Evolutionary conservation across 2,888 invertebrate species (phyloP).

Genomic region (Alloplasta piceator): DNA sequence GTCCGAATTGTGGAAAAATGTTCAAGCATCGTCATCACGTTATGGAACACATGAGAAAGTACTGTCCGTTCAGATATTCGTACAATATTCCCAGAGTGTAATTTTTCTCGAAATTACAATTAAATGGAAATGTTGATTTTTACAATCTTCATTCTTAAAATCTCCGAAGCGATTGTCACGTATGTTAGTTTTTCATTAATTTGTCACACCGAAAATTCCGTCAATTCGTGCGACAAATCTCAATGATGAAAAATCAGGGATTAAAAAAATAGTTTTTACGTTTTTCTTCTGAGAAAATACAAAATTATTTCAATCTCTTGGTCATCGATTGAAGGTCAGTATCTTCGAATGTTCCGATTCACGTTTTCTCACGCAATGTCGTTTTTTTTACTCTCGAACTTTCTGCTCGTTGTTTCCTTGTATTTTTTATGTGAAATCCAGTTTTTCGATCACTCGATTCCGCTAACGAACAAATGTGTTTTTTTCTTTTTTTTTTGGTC

Average conservation of each 20-base stretch:
- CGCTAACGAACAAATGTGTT: too few relatives aligned
- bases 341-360: conserved; percentile 20
- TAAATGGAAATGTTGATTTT: background rate
- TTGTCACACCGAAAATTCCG: too few relatives aligned
- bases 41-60: conserved; percentile 69
- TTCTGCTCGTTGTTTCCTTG: background rate
- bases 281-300: too few relatives aligned
- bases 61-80: conserved; percentile 51
- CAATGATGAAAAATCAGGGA: background rate
- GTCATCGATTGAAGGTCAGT: conserved; percentile 17
- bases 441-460: conserved; percentile 2
- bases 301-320: background rate
- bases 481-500: conserved; percentile 7
- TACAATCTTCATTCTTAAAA: background rate
- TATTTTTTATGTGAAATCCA: conserved; percentile 17
- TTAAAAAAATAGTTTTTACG: background rate
- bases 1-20: conserved; percentile 78
- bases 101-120: background rate
- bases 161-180: too few relatives aligned
- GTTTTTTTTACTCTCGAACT: background rate
- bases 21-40: conserved; percentile 78
- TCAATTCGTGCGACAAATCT: background rate
- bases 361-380: background rate
- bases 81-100: conserved; percentile 3
- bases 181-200: too few relatives aligned